Base-by-base conservation (phyloP, 2,888 invertebrate genomes). In the Aplocera efformata region DNA sequence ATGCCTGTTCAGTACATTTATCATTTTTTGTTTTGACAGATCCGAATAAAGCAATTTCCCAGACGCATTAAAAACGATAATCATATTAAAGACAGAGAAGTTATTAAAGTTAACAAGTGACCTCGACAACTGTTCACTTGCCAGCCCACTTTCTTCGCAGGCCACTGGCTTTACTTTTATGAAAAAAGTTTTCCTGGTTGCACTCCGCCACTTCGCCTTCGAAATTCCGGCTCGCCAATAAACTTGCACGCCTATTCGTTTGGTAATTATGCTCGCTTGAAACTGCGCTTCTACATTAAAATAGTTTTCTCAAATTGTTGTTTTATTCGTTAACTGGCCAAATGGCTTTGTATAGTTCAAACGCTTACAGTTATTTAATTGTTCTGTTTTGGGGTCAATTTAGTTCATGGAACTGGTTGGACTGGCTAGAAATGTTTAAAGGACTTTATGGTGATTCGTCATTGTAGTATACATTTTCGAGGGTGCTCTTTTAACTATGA, bases 91-190 rank as follows among this genome's bases (percentile, higher is more conserved):
- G 72, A 62, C 58, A 67, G 67, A 72, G 63, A 76, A 72, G 67
- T 78, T 79, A 76, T 76, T 72, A 79, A 81, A 80, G 73, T 80
- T 80, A 79, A 78, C 79, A 82, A 79, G 80, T 79, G 80, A 72
- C 70, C 69, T 57, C 70, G 61, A 74, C 72, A 70, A 83, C 75
- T 78, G 79, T 74, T 79, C 75, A 67, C 67, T 81, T 73, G 74
- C 65, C 69, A 63, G 69, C 56, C 58, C 67, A 72, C 67, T 70
- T 77, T 74, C 78, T 76, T 76, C 63, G 67, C 65, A 67, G 63
- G 69, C 69, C 72, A 73, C 77, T 76, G 72, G 71, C 67, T 70
- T 71, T 74, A 77, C 78, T 83, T 81, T 84, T 85, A 85, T 85
- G 84, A 84, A 83, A 83, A 84, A 85, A 86, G 74, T 85, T 85